Percentiles rank a stretch among this genome's conserved stretches.
phyloP scores from a whole-genome alignment of 2,113 vertebrate species.

The Propithecus coquereli region DNA sequence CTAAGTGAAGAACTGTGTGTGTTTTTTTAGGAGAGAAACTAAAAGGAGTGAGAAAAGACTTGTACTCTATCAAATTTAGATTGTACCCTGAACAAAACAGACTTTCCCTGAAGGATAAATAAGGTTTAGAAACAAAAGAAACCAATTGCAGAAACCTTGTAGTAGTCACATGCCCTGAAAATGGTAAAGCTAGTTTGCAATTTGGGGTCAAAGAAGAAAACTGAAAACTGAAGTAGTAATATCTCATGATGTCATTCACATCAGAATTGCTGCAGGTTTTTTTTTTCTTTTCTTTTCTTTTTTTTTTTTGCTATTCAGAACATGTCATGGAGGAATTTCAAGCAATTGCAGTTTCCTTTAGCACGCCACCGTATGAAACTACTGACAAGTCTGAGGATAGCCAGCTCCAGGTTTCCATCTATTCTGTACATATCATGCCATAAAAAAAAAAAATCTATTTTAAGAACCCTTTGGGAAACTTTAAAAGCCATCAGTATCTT shows the following conservation, averaged over 20 bases:
- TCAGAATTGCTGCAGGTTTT: not conserved
- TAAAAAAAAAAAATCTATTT: not conserved
- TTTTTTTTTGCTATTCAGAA: not conserved
- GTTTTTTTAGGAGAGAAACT: not conserved
- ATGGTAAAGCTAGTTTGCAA: not conserved
- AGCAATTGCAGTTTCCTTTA: not conserved
- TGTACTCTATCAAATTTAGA: not conserved
- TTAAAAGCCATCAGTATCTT: slow-evolving; percentile 27
- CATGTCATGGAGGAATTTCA: not conserved
- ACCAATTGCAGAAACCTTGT: not conserved
- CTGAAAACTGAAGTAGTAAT: not conserved
- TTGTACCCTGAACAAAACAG: not conserved
- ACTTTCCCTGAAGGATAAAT: not conserved
- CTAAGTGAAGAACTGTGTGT: not conserved
- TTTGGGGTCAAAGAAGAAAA: slow-evolving; percentile 17
- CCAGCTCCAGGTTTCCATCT: not conserved
- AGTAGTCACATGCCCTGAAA: not conserved
- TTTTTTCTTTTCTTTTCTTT: not conserved
- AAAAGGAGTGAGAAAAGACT: not conserved
- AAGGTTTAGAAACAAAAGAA: not conserved
- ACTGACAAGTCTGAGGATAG: not conserved
- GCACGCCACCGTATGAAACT: not conserved
- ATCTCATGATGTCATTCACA: not conserved
- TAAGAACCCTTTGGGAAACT: slow-evolving; percentile 20
- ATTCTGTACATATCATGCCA: not conserved